Evolutionary conservation across 2,797 vertebrate genomes (phyloP).

Genomic region (Artibeus lituratus): DNA sequence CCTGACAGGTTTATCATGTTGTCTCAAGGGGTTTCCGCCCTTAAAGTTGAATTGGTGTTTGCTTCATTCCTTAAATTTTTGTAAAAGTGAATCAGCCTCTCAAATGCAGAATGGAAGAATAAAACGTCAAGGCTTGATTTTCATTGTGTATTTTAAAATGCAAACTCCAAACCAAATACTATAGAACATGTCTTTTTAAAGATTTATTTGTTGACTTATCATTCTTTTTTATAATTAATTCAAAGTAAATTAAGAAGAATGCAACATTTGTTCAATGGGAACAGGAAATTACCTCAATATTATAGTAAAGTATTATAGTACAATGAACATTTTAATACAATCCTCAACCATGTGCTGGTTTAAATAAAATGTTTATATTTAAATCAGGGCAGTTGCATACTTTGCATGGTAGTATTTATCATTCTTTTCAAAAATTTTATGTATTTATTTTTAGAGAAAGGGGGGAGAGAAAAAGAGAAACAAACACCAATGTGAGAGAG

Average conservation of each 20-base stretch:
- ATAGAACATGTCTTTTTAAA: not conserved
- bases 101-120: not conserved
- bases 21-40: not conserved
- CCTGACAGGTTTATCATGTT: not conserved
- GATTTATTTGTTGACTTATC: slow-evolving; percentile 23
- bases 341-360: not conserved
- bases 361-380: slow-evolving; percentile 12
- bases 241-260: slow-evolving; percentile 21
- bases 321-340: slow-evolving; percentile 17
- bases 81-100: not conserved
- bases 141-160: slow-evolving; percentile 4
- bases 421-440: not conserved
- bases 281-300: not conserved
- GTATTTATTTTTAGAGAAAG: not conserved
- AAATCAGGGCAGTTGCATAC: not conserved
- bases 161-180: not conserved
- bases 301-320: not conserved
- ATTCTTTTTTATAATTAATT: slow-evolving; percentile 11
- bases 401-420: not conserved
- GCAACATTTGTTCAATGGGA: slow-evolving; percentile 1
- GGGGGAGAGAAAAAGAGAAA: not conserved
- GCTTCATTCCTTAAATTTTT: not conserved
- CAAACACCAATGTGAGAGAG: not conserved
- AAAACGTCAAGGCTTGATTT: not conserved
- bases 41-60: not conserved